A percentile compares a stretch with the other conserved stretches of the same genome.
Conservation (phyloP, 2,888 invertebrate genomes). For the Sinodicranocentrus sp. region DNA sequence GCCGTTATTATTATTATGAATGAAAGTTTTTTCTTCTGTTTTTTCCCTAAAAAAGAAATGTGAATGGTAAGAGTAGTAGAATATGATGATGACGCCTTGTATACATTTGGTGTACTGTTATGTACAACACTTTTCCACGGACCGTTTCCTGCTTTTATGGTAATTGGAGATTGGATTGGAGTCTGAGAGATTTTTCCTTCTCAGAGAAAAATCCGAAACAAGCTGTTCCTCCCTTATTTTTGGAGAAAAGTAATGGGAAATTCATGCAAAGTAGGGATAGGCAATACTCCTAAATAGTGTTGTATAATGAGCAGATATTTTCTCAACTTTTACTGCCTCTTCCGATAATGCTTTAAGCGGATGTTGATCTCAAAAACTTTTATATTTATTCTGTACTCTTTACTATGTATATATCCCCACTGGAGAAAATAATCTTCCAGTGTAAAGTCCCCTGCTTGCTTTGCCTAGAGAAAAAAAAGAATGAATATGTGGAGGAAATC, state of each 20-base stretch:
- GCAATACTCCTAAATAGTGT: slow-evolving; percentile 9
- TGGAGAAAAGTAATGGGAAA: slow-evolving; percentile 22
- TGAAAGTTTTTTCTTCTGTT: no score
- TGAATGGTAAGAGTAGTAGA: no score
- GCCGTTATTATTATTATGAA: no score
- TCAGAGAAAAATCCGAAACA: no score
- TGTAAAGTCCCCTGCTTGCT: neutral
- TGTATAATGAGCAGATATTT: slow-evolving; percentile 14
- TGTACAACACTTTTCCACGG: slow-evolving; percentile 12
- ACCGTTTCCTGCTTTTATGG: slow-evolving; percentile 16
- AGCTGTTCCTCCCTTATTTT: neutral
- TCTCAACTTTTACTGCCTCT: neutral
- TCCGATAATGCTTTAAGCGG: slow-evolving; percentile 22
- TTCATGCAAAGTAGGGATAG: slow-evolving; percentile 25
- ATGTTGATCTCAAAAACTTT: neutral
- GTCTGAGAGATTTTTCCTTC: neutral
- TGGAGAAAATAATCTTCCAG: no score
- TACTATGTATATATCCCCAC: no score
- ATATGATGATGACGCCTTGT: no score
- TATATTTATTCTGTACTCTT: no score
- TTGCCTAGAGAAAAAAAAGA: neutral
- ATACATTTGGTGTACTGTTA: neutral
- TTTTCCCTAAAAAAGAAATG: no score
- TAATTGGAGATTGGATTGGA: slow-evolving; percentile 23
- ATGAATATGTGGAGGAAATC: no score